phyloP scores from a whole-genome alignment of 2,888 invertebrate genomes.

The Choristoneura rosaceana region DNA sequence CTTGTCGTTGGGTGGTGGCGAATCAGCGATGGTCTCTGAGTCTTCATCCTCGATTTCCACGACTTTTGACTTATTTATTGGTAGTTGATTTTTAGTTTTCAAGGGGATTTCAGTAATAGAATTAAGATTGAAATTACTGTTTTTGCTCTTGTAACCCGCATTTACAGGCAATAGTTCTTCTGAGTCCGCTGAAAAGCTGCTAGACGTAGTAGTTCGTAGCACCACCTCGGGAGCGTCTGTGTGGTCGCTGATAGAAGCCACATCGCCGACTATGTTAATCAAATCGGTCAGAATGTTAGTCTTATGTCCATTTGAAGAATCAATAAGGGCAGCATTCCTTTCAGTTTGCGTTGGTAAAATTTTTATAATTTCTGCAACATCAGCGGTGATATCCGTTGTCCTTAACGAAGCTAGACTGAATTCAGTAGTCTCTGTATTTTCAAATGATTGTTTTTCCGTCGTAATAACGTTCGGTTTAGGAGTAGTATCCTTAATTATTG shows the following conservation, averaged over 20 bases:
- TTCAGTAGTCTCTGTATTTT: constrained; percentile 75
- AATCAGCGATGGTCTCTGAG: constrained; percentile 68
- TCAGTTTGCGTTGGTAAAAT: constrained; percentile 60
- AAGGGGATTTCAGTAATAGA: constrained; percentile 76
- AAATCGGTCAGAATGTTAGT: constrained; percentile 71
- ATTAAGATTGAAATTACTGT: constrained; percentile 75
- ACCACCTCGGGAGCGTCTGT: constrained; percentile 56
- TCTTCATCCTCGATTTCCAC: constrained; percentile 78
- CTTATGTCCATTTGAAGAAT: constrained; percentile 58
- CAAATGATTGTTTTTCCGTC: constrained; percentile 59
- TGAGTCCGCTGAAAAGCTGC: constrained; percentile 67
- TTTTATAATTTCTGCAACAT: constrained; percentile 72
- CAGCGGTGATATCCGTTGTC: constrained; percentile 72
- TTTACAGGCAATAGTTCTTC: constrained; percentile 79
- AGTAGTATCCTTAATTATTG: constrained; percentile 61
- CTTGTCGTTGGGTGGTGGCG: constrained; percentile 71
- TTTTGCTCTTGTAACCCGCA: constrained; percentile 78
- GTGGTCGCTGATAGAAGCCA: constrained; percentile 76
- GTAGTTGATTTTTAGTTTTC: constrained; percentile 63
- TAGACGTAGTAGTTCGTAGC: constrained; percentile 51
- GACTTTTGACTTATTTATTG: constrained; percentile 63
- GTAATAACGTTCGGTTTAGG: constrained; percentile 52
- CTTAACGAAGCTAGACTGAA: constrained; percentile 67
- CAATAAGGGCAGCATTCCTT: constrained; percentile 67
- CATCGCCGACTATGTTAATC: constrained; percentile 77